phyloP scores from a whole-genome alignment of 2,113 vertebrate species.

The Willisornis vidua region DNA sequence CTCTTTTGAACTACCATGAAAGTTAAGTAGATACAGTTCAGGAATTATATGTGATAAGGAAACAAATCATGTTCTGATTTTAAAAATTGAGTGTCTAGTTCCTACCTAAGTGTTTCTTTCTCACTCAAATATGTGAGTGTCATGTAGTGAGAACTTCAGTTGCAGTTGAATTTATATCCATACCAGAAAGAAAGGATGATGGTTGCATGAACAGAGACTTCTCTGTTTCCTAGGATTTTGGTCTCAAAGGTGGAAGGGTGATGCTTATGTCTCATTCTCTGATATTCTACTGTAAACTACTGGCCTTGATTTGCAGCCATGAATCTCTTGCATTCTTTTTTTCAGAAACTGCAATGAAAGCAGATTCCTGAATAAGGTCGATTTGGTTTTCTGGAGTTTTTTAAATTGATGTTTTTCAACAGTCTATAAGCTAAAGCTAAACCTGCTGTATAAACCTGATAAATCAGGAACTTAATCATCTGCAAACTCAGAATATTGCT shows the following conservation, averaged over 20 bases:
- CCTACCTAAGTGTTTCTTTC: neutral
- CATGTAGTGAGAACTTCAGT: neutral
- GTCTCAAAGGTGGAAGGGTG: neutral
- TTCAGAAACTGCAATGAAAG: neutral
- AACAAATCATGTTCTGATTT: neutral
- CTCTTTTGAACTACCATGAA: neutral
- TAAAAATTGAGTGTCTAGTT: neutral
- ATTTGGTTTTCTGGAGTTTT: neutral
- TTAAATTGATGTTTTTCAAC: neutral
- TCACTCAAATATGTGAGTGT: neutral
- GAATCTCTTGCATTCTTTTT: neutral
- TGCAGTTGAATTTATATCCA: neutral
- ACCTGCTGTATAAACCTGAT: neutral
- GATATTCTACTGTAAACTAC: neutral
- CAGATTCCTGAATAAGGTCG: neutral
- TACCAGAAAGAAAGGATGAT: neutral
- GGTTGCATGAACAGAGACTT: neutral
- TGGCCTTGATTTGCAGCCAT: neutral
- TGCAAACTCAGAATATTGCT: neutral
- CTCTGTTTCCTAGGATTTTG: neutral
- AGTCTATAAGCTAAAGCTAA: neutral
- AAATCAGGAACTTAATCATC: neutral
- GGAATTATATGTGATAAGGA: neutral
- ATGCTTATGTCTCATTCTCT: neutral
- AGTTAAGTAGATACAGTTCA: neutral